Percentiles rank a stretch among this genome's conserved stretches.
Conservation (phyloP, 2,888 invertebrate genomes). For the Troides oblongomaculatus region DNA sequence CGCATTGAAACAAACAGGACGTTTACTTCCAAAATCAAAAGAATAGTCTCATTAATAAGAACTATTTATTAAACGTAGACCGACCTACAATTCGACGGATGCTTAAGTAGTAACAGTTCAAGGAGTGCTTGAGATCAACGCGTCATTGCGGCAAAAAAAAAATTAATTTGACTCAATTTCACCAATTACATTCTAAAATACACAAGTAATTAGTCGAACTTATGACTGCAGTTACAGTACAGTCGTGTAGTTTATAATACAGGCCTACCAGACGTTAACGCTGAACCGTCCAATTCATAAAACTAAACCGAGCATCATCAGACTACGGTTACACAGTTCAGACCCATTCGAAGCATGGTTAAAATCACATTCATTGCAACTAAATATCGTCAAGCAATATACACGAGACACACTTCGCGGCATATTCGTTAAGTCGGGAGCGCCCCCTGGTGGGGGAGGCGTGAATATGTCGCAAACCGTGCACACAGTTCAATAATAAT, state of each 20-base stretch:
- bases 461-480: constrained; percentile 44
- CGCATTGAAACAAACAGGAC: neutral
- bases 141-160: constrained; percentile 50
- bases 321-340: constrained; percentile 57
- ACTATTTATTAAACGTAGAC: constrained; percentile 49
- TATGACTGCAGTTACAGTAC: constrained; percentile 41
- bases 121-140: constrained; percentile 71
- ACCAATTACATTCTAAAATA: constrained; percentile 58
- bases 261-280: constrained; percentile 51
- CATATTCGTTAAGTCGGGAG: constrained; percentile 31
- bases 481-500: constrained; percentile 44
- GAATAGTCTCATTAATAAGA: constrained; percentile 38
- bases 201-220: constrained; percentile 46
- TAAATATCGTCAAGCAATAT: constrained; percentile 61
- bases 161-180: constrained; percentile 64
- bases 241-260: constrained; percentile 38
- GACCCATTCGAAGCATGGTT: constrained; percentile 53
- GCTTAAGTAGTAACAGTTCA: constrained; percentile 56
- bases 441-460: constrained; percentile 20
- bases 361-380: constrained; percentile 69
- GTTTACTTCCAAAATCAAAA: neutral
- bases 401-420: constrained; percentile 44
- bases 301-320: constrained; percentile 44
- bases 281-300: constrained; percentile 50
- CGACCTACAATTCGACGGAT: constrained; percentile 46